Evolutionary conservation across 2,113 vertebrate genomes (phyloP).

Genomic region (Neolamprologus cancellatus): DNA sequence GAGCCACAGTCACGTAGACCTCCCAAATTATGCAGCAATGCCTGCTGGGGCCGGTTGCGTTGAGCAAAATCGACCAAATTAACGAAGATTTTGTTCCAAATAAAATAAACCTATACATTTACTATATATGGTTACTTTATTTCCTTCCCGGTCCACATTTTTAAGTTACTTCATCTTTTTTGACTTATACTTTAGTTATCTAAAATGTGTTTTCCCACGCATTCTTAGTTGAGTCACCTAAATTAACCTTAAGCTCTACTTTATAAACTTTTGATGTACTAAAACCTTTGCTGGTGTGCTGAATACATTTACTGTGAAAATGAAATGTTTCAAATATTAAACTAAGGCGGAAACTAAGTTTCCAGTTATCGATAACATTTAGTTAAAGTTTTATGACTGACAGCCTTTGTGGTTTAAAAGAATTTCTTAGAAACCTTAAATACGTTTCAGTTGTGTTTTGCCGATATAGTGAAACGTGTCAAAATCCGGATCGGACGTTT

Average conservation of each 20-base stretch:
- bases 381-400: background rate
- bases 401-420: background rate
- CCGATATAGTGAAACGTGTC: slow-evolving; percentile 29
- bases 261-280: background rate
- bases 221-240: background rate
- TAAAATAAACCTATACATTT: background rate
- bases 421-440: background rate
- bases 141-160: background rate
- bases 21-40: background rate
- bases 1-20: background rate
- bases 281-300: background rate
- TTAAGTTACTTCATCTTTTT: background rate
- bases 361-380: background rate
- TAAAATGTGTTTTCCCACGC: background rate
- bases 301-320: background rate
- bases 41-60: background rate
- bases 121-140: background rate
- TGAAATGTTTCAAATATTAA: background rate
- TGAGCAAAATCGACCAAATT: background rate
- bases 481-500: background rate
- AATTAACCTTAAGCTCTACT: background rate
- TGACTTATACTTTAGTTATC: background rate
- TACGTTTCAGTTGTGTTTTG: background rate
- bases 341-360: background rate
- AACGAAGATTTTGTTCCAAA: background rate